Base-by-base conservation (phyloP, 2,797 vertebrate genomes). In the Acanthis flammea region DNA sequence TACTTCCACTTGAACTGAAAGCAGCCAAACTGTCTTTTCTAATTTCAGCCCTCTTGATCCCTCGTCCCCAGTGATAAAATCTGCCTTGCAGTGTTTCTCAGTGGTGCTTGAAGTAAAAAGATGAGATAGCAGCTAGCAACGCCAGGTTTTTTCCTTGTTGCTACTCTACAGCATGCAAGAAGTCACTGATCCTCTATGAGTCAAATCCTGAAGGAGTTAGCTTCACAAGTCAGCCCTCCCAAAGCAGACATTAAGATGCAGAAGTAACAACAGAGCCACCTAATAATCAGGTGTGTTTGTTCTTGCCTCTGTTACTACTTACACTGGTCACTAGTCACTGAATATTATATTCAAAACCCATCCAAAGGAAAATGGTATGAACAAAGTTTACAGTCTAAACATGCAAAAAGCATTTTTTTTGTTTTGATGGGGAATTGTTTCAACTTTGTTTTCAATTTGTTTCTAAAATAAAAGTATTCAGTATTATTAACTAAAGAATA, bases 1-100 rank as follows among this genome's bases (percentile, higher is more conserved):
- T 94, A 51, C 82, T 89, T 96, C 61, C 53, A 44, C 89, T 92
- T 89, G 88, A 94, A 72, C 88, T 85, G 60, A 63, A 80, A 81
- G 87, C 83, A 94, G 75, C 45, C 81, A 77, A 91, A 66, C 86
- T 90, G 90, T 92, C 89, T 92, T 83, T 92, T 94, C 91, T 85
- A 70, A 82, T 96, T 93, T 92, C 83, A 73, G 51, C 41, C 89
- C 54, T 83, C 88, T 65, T 79, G 47, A 48, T 74, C 42, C 58
- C 55, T 63, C 68, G 35, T 88, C 55, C 86, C 48, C 6, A 7
- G 12, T 23, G 73, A 9, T 33, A 68, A 94, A 19, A 74, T 96
- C 81, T 94, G 62, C 88, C 92, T 90, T 83, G 35, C 74, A 74
- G 77, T 86, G 87, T 91, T 92, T 93, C 68, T 75, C 37, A 55